These are phyloP conservation scores for Antrozous pallidus DNA, from an alignment of 2,797 vertebrate genomes.

Conservation along the genomic window DNA sequence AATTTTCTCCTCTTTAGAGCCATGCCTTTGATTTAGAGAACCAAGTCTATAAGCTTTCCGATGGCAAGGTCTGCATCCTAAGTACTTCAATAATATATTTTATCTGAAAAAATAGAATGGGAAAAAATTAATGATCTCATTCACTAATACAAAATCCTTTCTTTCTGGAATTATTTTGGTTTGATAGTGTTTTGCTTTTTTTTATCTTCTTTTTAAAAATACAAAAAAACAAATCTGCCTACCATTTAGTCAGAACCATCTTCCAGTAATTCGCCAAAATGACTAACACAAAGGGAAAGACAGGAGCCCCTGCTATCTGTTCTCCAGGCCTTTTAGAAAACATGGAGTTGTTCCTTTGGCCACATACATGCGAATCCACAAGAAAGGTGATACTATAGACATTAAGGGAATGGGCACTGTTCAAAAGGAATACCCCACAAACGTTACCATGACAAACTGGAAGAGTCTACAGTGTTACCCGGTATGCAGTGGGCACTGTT, in stretches of 20 bases:
- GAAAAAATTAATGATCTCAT: neutral
- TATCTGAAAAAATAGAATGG: neutral
- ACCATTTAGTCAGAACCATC: neutral
- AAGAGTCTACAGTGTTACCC: neutral
- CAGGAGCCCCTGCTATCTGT: neutral
- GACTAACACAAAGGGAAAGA: neutral
- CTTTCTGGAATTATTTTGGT: neutral
- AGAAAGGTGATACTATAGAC: neutral
- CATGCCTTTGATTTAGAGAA: neutral
- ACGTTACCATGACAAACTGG: neutral
- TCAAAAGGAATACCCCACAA: neutral
- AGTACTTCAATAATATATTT: conserved; percentile 25
- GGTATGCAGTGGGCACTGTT: neutral
- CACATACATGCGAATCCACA: neutral
- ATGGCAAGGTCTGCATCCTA: neutral
- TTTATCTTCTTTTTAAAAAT: neutral
- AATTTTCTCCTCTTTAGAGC: neutral
- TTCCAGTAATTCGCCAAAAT: neutral
- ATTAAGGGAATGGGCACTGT: neutral
- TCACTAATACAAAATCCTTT: neutral
- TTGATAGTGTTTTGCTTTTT: neutral
- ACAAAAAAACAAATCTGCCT: neutral
- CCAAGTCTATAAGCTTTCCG: neutral
- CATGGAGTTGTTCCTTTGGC: neutral
- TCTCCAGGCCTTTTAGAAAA: neutral